Evolutionary conservation across 2,113 vertebrate genomes (phyloP), one percentile per base, ranked within the genome.

Genomic region (Percopsis transmontana): DNA sequence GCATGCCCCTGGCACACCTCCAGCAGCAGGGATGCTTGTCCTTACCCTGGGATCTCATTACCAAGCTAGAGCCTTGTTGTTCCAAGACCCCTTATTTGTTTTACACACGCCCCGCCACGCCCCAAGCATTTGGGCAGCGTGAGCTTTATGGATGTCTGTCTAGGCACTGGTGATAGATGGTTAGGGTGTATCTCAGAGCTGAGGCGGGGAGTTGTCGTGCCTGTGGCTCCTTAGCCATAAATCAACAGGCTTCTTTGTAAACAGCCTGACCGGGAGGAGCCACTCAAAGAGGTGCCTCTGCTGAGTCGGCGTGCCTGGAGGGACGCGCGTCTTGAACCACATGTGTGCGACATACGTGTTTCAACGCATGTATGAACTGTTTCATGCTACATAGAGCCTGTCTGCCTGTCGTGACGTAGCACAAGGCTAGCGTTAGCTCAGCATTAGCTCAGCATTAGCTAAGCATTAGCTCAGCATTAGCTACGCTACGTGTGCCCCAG

Each of bases 111-210:
- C 7, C 44, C 40, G 40, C 19, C 38, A 19, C n/a, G n/a, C n/a
- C n/a, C n/a, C n/a, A n/a, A 55, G 23, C 2, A 2, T 23, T 66
- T 66, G 14, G 18, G 24, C 18, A 20, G 56, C 63, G 38, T 51
- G 58, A 44, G 27, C 48, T 52, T 52, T 52, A 57, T 57, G 63
- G 50, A 76, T 39, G 62, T 12, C n/a, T 44, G 23, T 70, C 41
- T 42, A 20, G 55, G 21, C 19, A 20, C 42, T 19, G 47, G 15
- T 82, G 69, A 73, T 67, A 53, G 62, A 76, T 76, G 72, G 51
- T 47, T 41, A 47, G 66, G 44, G 62, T 67, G 21, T 56, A 51
- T 64, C 59, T 68, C 48, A 65, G 59, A 23, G 1, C 63, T 60
- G 42, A 1, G 10, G 53, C 21, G 56, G 47, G 13, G 0, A 53